phyloP scores from a whole-genome alignment of 30 jellyfish, hydroid and myxozoan genomes.

The Aurelia coerulea region DNA sequence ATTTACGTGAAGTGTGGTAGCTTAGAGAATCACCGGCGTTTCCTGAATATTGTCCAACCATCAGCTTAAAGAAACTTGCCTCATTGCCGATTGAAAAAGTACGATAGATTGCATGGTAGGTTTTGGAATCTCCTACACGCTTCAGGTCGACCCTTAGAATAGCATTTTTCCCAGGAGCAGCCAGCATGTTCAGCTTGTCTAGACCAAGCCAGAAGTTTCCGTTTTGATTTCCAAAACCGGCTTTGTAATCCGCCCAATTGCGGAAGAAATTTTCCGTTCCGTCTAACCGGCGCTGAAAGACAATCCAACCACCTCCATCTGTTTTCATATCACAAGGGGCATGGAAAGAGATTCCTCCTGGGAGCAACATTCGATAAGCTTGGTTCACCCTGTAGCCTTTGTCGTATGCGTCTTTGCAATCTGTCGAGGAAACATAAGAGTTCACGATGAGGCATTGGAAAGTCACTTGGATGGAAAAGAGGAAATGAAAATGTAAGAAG shows the following conservation, averaged over 20 bases:
- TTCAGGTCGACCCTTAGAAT: conserved; percentile 1
- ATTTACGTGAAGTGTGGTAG: background rate
- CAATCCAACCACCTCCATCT: conserved; percentile 7
- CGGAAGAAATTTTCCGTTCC: background rate
- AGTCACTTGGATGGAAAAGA: too few relatives aligned
- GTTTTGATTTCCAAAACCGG: conserved; percentile 11
- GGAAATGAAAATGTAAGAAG: too few relatives aligned
- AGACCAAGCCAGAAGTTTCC: conserved; percentile 23
- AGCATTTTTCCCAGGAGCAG: background rate
- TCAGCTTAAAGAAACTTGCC: background rate
- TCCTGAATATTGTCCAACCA: conserved; percentile 2
- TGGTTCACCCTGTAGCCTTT: background rate
- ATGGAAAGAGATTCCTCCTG: background rate
- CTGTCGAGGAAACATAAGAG: background rate
- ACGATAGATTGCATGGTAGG: background rate
- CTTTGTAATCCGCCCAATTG: background rate
- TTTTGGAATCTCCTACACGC: background rate
- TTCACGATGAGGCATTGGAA: too few relatives aligned
- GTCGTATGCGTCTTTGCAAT: background rate
- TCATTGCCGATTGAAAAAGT: background rate
- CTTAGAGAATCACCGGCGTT: conserved; percentile 10
- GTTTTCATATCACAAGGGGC: conserved; percentile 8
- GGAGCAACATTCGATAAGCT: background rate
- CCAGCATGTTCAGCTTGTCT: conserved; percentile 5
- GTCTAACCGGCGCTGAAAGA: conserved; percentile 25